These are phyloP conservation scores for Calliphora vomitoria DNA, from an alignment of 2,888 invertebrate genomes.

Conservation along the genomic window DNA sequence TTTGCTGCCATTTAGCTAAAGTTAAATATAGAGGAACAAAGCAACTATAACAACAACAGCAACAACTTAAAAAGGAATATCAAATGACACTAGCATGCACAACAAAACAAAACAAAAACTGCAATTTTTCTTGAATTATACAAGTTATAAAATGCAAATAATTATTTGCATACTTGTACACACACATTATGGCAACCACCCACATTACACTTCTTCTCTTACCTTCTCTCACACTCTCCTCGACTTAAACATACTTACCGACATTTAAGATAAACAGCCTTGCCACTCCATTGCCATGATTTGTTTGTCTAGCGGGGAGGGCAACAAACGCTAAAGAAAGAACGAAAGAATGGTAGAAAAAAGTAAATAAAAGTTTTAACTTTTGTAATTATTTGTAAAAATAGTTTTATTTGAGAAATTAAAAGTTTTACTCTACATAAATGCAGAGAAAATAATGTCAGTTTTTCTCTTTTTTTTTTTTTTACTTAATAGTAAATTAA, in stretches of 20 bases:
- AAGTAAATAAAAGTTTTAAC: slow-evolving; percentile 58
- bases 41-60: slow-evolving; percentile 30
- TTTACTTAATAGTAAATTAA: slow-evolving; percentile 64
- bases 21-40: slow-evolving; percentile 40
- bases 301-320: slow-evolving; percentile 40
- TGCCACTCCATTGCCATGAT: slow-evolving; percentile 37
- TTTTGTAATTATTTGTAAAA: slow-evolving; percentile 73
- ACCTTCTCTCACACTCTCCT: not conserved
- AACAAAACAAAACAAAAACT: not conserved
- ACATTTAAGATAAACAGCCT: slow-evolving; percentile 40
- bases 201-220: not conserved
- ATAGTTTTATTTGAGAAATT: slow-evolving; percentile 71
- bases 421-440: slow-evolving; percentile 60
- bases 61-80: slow-evolving; percentile 56
- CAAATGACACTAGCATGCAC: slow-evolving; percentile 60
- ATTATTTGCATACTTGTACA: slow-evolving; percentile 49
- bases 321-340: not conserved
- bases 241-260: not conserved
- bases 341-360: slow-evolving; percentile 5
- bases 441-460: not conserved
- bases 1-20: slow-evolving; percentile 52
- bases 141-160: slow-evolving; percentile 50
- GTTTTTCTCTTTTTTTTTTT: slow-evolving; percentile 19
- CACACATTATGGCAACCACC: slow-evolving; percentile 34
- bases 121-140: slow-evolving; percentile 21